Evolutionary conservation across 2,888 invertebrate species (phyloP).

Genomic region (Hydrotaea cyrtoneurina): DNA sequence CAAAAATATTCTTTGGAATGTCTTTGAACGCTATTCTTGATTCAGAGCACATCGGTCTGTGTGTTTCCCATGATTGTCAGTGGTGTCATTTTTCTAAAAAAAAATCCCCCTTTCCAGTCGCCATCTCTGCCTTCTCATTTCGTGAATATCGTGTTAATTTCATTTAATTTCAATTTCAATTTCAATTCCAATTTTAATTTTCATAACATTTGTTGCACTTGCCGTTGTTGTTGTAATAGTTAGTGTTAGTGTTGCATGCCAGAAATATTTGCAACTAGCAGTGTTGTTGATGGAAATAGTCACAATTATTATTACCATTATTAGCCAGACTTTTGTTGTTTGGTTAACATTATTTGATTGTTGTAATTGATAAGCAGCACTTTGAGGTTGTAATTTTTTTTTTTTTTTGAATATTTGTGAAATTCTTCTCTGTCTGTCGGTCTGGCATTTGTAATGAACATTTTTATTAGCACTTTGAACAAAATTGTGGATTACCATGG

Average conservation of each 20-base stretch:
- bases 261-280: constrained; percentile 21
- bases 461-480: no score
- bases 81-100: no score
- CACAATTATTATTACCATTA: constrained; percentile 28
- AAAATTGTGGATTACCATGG: no score
- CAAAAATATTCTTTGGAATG: no score
- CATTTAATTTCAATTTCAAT: constrained; percentile 43
- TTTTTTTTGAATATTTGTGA: background rate
- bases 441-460: no score
- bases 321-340: constrained; percentile 15
- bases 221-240: background rate
- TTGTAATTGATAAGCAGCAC: constrained; percentile 29
- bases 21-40: no score
- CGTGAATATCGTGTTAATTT: constrained; percentile 25
- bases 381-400: background rate
- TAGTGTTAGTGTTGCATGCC: constrained; percentile 26
- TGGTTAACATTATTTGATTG: constrained; percentile 38
- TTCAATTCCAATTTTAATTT: no score
- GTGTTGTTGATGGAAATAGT: constrained; percentile 14
- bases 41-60: no score
- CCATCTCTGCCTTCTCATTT: background rate
- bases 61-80: no score
- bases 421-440: no score
- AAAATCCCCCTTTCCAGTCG: no score
- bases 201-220: background rate